A percentile compares a stretch with the other conserved stretches of the same genome.
These are phyloP conservation scores for Meghimatium bilineatum DNA, from an alignment of 2,888 invertebrate species.

Conservation along the genomic window DNA sequence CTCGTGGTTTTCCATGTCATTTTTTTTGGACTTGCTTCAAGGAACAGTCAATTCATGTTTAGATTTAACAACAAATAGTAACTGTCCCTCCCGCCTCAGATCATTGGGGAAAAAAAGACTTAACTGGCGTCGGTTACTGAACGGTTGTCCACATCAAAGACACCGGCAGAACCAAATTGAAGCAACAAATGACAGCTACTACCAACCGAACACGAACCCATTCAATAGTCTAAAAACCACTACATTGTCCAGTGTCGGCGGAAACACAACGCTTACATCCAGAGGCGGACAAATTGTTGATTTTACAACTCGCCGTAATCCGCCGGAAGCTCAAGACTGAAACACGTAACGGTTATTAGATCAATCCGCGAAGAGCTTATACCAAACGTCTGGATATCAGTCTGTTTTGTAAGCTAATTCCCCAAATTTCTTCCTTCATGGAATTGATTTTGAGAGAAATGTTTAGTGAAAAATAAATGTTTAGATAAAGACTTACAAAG, in stretches of 20 bases:
- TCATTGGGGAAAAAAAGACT: no score
- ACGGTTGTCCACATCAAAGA: not conserved
- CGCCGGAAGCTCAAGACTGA: not conserved
- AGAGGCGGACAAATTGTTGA: not conserved
- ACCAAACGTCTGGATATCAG: not conserved
- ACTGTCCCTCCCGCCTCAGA: no score
- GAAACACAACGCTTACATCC: not conserved
- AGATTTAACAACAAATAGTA: no score
- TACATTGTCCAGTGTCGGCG: not conserved
- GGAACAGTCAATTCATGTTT: no score
- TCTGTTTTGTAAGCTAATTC: not conserved
- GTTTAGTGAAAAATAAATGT: slow-evolving; percentile 21
- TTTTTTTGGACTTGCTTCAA: no score
- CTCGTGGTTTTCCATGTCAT: not conserved
- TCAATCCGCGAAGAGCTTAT: not conserved
- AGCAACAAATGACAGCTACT: not conserved
- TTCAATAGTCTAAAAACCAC: not conserved
- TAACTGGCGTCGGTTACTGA: not conserved
- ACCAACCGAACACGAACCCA: not conserved
- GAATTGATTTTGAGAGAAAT: not conserved
- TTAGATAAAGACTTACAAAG: slow-evolving; percentile 13
- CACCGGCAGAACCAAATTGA: not conserved
- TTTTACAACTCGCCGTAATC: not conserved
- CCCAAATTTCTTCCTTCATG: not conserved
- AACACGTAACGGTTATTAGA: not conserved